phyloP scores from a whole-genome alignment of 1,140 invertebrate genomes.

The Panonychus citri region DNA sequence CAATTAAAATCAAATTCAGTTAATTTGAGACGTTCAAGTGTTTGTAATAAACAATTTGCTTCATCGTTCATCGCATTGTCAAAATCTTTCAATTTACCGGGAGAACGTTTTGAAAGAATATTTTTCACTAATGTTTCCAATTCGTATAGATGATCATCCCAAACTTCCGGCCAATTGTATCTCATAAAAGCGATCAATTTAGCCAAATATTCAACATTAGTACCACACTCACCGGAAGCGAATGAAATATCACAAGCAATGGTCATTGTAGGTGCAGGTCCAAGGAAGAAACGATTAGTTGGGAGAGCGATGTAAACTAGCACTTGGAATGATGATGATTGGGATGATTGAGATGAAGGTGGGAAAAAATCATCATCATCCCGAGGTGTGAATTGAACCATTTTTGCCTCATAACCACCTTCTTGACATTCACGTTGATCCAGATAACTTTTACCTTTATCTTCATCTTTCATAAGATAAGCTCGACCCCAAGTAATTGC shows the following conservation, averaged over 20 bases:
- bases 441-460: conserved; percentile 43
- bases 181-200: conserved; percentile 55
- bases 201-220: conserved; percentile 59
- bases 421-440: conserved; percentile 45
- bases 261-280: conserved; percentile 35
- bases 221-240: conserved; percentile 33
- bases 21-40: neutral
- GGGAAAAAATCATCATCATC: conserved; percentile 13
- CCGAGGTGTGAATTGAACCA: conserved; percentile 41
- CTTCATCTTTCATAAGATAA: conserved; percentile 35
- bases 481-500: conserved; percentile 54
- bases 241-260: conserved; percentile 32
- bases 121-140: conserved; percentile 36
- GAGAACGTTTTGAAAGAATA: conserved; percentile 8
- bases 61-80: conserved; percentile 10
- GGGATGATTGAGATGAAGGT: no score
- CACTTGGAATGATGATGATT: conserved; percentile 21
- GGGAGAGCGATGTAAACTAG: conserved; percentile 46
- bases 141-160: conserved; percentile 48
- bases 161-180: conserved; percentile 42
- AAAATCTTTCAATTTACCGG: conserved; percentile 6
- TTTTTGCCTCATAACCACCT: conserved; percentile 47
- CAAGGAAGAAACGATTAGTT: conserved; percentile 47
- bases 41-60: neutral
- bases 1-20: no score